These are phyloP conservation scores for Heterodera filipjevi DNA, from an alignment of 2,888 invertebrate genomes.

Conservation along the genomic window DNA sequence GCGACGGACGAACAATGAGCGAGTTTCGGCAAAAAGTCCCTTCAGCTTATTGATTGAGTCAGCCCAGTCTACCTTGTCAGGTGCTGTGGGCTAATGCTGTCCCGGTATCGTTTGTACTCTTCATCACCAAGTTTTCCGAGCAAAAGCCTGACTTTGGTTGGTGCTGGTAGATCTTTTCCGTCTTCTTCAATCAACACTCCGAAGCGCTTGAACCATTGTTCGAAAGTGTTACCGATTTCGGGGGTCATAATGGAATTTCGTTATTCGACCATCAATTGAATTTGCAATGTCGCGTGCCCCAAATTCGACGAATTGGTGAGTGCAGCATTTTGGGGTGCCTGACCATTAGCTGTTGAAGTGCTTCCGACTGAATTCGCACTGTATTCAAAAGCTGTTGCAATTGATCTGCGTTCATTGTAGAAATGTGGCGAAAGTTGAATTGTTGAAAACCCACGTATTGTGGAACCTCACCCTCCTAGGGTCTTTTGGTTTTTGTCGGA, in stretches of 20 bases:
- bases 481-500: too few relatives aligned
- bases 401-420: too few relatives aligned
- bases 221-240: slow-evolving; percentile 26
- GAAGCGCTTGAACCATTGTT: slow-evolving; percentile 28
- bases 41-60: slow-evolving; percentile 3
- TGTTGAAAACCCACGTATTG: too few relatives aligned
- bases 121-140: slow-evolving; percentile 18
- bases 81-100: slow-evolving; percentile 4
- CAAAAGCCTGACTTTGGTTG: slow-evolving; percentile 19
- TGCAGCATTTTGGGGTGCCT: too few relatives aligned
- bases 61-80: not conserved
- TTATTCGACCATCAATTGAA: slow-evolving; percentile 14
- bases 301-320: too few relatives aligned
- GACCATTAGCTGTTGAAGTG: too few relatives aligned
- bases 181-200: slow-evolving; percentile 26
- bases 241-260: slow-evolving; percentile 29
- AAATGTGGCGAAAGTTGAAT: too few relatives aligned
- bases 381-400: too few relatives aligned
- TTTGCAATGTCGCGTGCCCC: slow-evolving; percentile 3
- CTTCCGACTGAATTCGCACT: too few relatives aligned
- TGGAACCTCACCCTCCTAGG: too few relatives aligned
- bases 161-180: slow-evolving; percentile 21
- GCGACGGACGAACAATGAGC: slow-evolving; percentile 22
- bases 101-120: slow-evolving; percentile 15
- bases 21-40: slow-evolving; percentile 20